These are phyloP conservation scores for Lordiphosa clarofinis DNA, from an alignment of 1,140 invertebrate genomes.

Conservation along the genomic window DNA sequence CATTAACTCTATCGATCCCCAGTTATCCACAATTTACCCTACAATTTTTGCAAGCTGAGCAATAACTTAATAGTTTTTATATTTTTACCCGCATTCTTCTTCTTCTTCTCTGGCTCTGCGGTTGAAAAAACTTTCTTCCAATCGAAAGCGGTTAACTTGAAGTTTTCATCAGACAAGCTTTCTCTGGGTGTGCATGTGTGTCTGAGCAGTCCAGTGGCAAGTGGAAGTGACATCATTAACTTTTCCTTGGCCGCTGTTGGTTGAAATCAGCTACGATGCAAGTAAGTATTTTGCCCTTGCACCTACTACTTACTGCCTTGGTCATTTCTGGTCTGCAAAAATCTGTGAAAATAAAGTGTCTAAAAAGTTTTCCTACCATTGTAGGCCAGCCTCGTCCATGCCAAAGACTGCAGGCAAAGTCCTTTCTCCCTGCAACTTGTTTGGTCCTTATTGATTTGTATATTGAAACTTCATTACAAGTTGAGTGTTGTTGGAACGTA, in stretches of 20 bases:
- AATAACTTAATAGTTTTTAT: constrained; percentile 42
- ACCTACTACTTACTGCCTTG: constrained; percentile 1
- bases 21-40: neutral
- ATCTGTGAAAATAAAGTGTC: constrained; percentile 44
- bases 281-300: constrained; percentile 3
- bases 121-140: constrained; percentile 12
- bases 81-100: constrained; percentile 28
- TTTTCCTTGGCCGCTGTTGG: constrained; percentile 36
- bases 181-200: neutral
- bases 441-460: constrained; percentile 72
- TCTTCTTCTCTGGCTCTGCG: constrained; percentile 5
- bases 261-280: constrained; percentile 25
- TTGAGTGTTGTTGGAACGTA: constrained; percentile 50
- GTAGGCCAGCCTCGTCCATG: constrained; percentile 6
- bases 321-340: constrained; percentile 5
- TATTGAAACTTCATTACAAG: constrained; percentile 76
- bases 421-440: constrained; percentile 16
- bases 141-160: constrained; percentile 11
- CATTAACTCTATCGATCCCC: neutral
- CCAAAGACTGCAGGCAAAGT: neutral
- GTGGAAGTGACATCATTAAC: constrained; percentile 74
- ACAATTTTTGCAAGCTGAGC: neutral
- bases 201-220: constrained; percentile 29
- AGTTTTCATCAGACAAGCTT: constrained; percentile 9
- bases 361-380: constrained; percentile 46